Evolutionary conservation across 2,113 vertebrate genomes (phyloP).

Genomic region (Entomyzon cyanotis): DNA sequence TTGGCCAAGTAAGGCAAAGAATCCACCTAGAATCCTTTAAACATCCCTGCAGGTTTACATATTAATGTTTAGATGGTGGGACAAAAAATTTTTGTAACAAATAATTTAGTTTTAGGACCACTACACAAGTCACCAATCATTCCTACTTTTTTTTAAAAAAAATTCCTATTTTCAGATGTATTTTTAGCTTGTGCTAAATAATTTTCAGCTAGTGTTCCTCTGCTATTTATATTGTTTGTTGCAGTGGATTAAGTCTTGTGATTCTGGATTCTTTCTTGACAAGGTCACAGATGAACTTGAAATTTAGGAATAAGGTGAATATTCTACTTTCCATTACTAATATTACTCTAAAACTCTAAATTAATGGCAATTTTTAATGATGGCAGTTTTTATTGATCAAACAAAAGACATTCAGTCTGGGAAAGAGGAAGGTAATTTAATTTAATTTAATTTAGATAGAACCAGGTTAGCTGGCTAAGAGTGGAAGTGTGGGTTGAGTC

Average conservation of each 20-base stretch:
- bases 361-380: not conserved
- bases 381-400: not conserved
- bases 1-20: not conserved
- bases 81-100: not conserved
- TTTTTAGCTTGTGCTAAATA: not conserved
- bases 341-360: not conserved
- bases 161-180: not conserved
- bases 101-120: not conserved
- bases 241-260: not conserved
- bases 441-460: not conserved
- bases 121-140: not conserved
- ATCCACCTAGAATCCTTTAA: not conserved
- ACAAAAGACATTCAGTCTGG: not conserved
- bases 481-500: not conserved
- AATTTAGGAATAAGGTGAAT: not conserved
- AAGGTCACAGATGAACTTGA: not conserved
- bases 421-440: not conserved
- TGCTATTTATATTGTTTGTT: not conserved
- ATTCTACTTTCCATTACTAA: not conserved
- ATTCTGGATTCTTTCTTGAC: not conserved
- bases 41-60: not conserved
- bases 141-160: not conserved
- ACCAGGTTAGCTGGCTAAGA: not conserved
- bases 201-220: not conserved
- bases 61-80: not conserved